Conservation (phyloP, 1,140 invertebrate species). For the Himalopsyche phryganea region DNA sequence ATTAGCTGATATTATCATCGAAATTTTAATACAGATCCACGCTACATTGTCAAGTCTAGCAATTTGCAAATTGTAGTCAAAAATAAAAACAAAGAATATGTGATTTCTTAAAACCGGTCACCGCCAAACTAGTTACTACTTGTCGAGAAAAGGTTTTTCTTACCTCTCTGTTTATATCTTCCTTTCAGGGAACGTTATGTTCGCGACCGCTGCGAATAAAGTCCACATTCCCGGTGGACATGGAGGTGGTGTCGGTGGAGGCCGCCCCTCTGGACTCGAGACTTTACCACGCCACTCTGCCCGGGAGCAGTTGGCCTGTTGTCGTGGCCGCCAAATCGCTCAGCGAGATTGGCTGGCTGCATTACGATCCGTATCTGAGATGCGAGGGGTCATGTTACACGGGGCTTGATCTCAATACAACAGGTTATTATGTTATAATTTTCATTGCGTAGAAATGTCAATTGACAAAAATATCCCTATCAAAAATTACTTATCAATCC, state of each 20-base stretch:
- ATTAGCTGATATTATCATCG: too few relatives aligned
- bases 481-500: too few relatives aligned
- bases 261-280: constrained; percentile 3
- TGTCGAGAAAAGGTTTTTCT: too few relatives aligned
- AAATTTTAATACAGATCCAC: too few relatives aligned
- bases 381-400: constrained; percentile 42
- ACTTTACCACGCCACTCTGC: constrained; percentile 14
- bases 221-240: constrained; percentile 29
- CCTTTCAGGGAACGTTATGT: constrained; percentile 72
- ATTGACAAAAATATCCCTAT: too few relatives aligned
- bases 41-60: too few relatives aligned
- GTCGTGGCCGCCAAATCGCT: constrained; percentile 22
- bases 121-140: too few relatives aligned
- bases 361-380: constrained; percentile 36
- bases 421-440: constrained; percentile 32
- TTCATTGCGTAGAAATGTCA: too few relatives aligned
- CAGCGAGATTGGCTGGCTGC: constrained; percentile 29
- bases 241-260: constrained; percentile 28
- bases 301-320: constrained; percentile 3
- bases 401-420: constrained; percentile 36
- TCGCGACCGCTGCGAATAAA: constrained; percentile 51
- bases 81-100: too few relatives aligned
- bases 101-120: too few relatives aligned
- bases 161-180: too few relatives aligned
- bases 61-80: too few relatives aligned